Conservation (phyloP, 2,797 vertebrate species). For the Poeciliopsis gracilis region DNA sequence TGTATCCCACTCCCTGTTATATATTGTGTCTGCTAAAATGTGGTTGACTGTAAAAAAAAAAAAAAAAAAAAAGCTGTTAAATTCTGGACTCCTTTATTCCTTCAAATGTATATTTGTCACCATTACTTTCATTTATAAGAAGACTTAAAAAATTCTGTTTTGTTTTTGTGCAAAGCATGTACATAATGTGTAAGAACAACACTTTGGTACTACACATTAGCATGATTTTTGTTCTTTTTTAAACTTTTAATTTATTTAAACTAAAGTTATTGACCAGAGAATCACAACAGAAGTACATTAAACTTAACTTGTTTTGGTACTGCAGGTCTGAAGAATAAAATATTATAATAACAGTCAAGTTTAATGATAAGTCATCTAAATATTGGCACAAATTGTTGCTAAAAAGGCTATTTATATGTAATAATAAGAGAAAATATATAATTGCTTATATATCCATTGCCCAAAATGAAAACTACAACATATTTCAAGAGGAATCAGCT, state of each 20-base stretch:
- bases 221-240: conserved; percentile 69
- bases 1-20: conserved; percentile 78
- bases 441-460: conserved; percentile 21
- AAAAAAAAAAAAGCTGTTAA: conserved; percentile 77
- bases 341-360: conserved; percentile 17
- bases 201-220: conserved; percentile 78
- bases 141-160: conserved; percentile 53
- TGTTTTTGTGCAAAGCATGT: conserved; percentile 79
- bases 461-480: conserved; percentile 23
- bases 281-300: conserved; percentile 41
- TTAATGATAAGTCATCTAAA: neutral
- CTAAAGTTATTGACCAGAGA: conserved; percentile 54
- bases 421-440: conserved; percentile 11
- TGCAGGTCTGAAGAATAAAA: conserved; percentile 41
- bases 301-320: conserved; percentile 40
- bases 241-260: conserved; percentile 69
- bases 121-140: conserved; percentile 67
- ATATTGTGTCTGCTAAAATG: conserved; percentile 86
- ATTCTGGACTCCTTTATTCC: conserved; percentile 80
- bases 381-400: neutral
- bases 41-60: conserved; percentile 82
- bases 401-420: conserved; percentile 5
- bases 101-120: conserved; percentile 86
- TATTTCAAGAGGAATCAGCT: neutral
- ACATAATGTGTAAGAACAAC: conserved; percentile 82